Percentiles rank a stretch among this genome's conserved stretches.
Evolutionary conservation across 1,140 invertebrate genomes (phyloP).

Genomic region (Tetragonula clypearis): DNA sequence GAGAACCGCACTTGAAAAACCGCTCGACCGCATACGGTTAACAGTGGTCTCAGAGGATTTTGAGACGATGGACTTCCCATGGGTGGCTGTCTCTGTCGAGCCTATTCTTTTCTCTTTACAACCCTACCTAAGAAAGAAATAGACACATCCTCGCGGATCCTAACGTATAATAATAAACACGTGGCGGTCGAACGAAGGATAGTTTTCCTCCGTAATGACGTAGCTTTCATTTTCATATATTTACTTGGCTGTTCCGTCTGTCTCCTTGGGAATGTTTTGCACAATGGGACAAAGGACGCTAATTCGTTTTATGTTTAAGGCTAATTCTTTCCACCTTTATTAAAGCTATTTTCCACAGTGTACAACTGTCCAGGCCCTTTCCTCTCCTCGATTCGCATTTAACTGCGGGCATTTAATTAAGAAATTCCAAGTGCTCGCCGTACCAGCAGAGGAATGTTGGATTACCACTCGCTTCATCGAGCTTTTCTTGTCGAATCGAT

Average conservation of each 20-base stretch:
- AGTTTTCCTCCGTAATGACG: not conserved
- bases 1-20: too few relatives aligned
- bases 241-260: not conserved
- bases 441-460: slow-evolving; percentile 19
- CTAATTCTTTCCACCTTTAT: not conserved
- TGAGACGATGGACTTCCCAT: too few relatives aligned
- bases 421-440: slow-evolving; percentile 45
- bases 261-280: too few relatives aligned
- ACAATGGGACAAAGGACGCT: not conserved
- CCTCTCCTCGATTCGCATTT: not conserved
- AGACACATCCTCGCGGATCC: not conserved
- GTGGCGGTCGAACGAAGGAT: not conserved
- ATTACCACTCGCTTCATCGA: slow-evolving; percentile 36
- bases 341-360: not conserved
- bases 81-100: not conserved
- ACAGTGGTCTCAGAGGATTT: not conserved
- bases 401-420: slow-evolving; percentile 56
- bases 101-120: not conserved
- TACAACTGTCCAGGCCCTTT: not conserved
- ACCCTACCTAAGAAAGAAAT: not conserved
- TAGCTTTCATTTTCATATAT: not conserved
- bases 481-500: not conserved
- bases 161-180: not conserved
- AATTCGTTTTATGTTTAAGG: not conserved
- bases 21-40: too few relatives aligned